Conservation (phyloP, 2,888 invertebrate species). For the Ennomos fuscantarius region DNA sequence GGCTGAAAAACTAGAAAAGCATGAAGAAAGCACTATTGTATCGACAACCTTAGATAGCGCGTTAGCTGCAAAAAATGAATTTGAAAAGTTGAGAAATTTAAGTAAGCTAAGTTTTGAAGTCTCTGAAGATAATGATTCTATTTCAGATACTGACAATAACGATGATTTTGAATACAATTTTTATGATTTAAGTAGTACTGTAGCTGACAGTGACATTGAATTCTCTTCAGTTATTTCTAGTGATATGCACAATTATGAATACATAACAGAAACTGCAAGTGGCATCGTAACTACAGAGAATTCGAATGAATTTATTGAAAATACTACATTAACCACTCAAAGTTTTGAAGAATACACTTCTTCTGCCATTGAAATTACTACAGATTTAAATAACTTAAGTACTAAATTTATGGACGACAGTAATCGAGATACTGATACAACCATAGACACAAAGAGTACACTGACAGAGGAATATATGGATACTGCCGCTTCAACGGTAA, state of each 20-base stretch:
- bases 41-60: slow-evolving; percentile 45
- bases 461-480: slow-evolving; percentile 11
- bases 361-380: slow-evolving; percentile 27
- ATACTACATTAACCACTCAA: background rate
- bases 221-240: slow-evolving; percentile 3
- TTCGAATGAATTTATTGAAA: slow-evolving; percentile 14
- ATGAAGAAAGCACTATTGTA: slow-evolving; percentile 35
- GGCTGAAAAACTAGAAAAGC: slow-evolving; percentile 30
- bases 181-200: slow-evolving; percentile 41
- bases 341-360: slow-evolving; percentile 10
- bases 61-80: slow-evolving; percentile 44
- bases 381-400: slow-evolving; percentile 17
- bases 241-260: slow-evolving; percentile 6
- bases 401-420: slow-evolving; percentile 11
- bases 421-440: slow-evolving; percentile 29
- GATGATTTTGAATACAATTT: slow-evolving; percentile 42
- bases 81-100: slow-evolving; percentile 43
- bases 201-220: slow-evolving; percentile 22
- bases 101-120: background rate
- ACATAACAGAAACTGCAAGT: slow-evolving; percentile 3
- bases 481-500: background rate
- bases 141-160: slow-evolving; percentile 16
- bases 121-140: slow-evolving; percentile 14
- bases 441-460: slow-evolving; percentile 16
- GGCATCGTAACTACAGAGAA: slow-evolving; percentile 5